phyloP scores from a whole-genome alignment of 2,113 vertebrate genomes.

The Corydoras sp. region DNA sequence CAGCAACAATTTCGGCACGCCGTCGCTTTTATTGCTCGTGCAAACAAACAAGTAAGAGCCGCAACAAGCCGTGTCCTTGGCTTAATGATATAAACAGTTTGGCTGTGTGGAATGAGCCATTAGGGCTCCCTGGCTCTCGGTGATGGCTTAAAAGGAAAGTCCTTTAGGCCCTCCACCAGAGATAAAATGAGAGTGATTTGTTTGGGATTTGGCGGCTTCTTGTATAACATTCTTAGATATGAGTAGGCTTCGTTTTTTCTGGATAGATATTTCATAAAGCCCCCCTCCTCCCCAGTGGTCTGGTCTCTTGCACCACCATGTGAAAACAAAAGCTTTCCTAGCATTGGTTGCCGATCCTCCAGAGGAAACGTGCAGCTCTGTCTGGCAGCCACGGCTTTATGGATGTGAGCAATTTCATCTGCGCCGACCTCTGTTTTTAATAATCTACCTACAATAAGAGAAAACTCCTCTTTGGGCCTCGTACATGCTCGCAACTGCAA shows the following conservation, averaged over 20 bases:
- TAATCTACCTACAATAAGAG: slow-evolving; percentile 34
- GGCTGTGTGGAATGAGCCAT: slow-evolving; percentile 25
- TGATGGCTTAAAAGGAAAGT: slow-evolving; percentile 29
- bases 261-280: no score
- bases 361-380: slow-evolving; percentile 34
- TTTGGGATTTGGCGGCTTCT: slow-evolving; percentile 34
- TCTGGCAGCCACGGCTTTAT: slow-evolving; percentile 42
- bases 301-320: slow-evolving; percentile 22
- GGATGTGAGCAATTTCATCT: slow-evolving; percentile 45
- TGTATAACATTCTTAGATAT: neutral
- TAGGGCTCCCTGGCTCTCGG: slow-evolving; percentile 3
- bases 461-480: slow-evolving; percentile 5
- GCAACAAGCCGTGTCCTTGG: neutral
- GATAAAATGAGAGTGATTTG: slow-evolving; percentile 25
- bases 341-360: slow-evolving; percentile 39
- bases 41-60: slow-evolving; percentile 6
- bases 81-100: slow-evolving; percentile 28
- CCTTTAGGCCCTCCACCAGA: slow-evolving; percentile 16
- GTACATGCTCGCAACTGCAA: slow-evolving; percentile 7
- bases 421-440: slow-evolving; percentile 34
- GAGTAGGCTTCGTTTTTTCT: no score
- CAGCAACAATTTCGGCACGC: slow-evolving; percentile 4
- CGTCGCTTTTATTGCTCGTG: neutral
- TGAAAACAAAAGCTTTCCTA: slow-evolving; percentile 41
- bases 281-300: no score